phyloP scores from a whole-genome alignment of 2,888 invertebrate genomes.

The Stegophylla sp. region DNA sequence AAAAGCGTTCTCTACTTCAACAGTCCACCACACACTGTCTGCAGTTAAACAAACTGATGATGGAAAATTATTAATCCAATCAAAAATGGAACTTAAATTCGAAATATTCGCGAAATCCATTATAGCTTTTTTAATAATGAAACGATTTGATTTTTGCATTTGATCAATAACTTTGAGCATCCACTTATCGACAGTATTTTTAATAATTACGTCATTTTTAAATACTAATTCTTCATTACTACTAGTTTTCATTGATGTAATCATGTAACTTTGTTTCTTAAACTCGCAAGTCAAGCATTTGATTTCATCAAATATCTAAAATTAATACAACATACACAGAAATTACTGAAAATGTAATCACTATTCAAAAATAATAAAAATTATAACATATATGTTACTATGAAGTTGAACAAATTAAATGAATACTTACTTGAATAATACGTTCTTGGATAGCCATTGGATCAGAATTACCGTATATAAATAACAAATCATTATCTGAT shows the following conservation, averaged over 20 bases:
- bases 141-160: slow-evolving; percentile 84
- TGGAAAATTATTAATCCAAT: slow-evolving; percentile 89
- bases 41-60: slow-evolving; percentile 86
- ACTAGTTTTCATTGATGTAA: slow-evolving; percentile 83
- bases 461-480: slow-evolving; percentile 86
- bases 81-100: slow-evolving; percentile 68
- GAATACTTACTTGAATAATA: slow-evolving; percentile 78
- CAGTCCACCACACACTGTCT: slow-evolving; percentile 95
- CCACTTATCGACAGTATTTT: slow-evolving; percentile 90
- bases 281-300: slow-evolving; percentile 20
- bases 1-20: slow-evolving; percentile 91
- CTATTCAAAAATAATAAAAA: too few relatives aligned
- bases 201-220: slow-evolving; percentile 73
- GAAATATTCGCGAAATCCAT: slow-evolving; percentile 83
- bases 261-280: slow-evolving; percentile 68
- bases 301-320: slow-evolving; percentile 48
- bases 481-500: slow-evolving; percentile 88
- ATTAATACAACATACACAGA: neutral
- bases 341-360: neutral
- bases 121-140: slow-evolving; percentile 84
- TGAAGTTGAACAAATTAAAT: too few relatives aligned
- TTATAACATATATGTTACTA: too few relatives aligned
- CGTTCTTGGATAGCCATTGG: slow-evolving; percentile 87
- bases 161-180: slow-evolving; percentile 84
- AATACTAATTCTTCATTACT: slow-evolving; percentile 89